These are phyloP conservation scores for Sphinx pinastri DNA, from an alignment of 2,888 invertebrate species.

Conservation along the genomic window DNA sequence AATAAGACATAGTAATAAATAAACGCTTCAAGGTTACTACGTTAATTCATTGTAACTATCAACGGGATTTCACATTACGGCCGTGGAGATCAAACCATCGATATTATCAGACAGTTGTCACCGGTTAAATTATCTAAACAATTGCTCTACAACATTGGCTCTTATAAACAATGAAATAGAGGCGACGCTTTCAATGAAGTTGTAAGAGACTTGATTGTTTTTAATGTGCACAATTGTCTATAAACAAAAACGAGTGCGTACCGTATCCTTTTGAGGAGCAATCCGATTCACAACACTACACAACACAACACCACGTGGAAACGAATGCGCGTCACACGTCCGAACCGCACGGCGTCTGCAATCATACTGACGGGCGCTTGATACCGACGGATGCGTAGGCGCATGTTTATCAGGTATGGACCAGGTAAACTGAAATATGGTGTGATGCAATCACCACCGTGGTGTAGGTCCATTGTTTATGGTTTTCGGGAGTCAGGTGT, in stretches of 20 bases:
- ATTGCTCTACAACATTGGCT: slow-evolving; percentile 36
- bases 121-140: slow-evolving; percentile 42
- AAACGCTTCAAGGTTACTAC: slow-evolving; percentile 14
- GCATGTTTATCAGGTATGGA: slow-evolving; percentile 58
- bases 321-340: slow-evolving; percentile 47
- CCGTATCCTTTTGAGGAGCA: slow-evolving; percentile 47
- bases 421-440: slow-evolving; percentile 72
- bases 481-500: slow-evolving; percentile 1
- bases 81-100: slow-evolving; percentile 13
- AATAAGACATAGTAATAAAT: not conserved
- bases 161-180: slow-evolving; percentile 33
- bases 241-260: slow-evolving; percentile 15
- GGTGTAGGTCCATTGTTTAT: slow-evolving; percentile 23
- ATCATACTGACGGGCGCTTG: slow-evolving; percentile 37
- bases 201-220: slow-evolving; percentile 36
- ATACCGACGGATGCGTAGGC: slow-evolving; percentile 49
- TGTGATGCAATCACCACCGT: slow-evolving; percentile 56
- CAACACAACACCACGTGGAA: slow-evolving; percentile 69
- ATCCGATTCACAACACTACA: slow-evolving; percentile 62
- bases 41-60: slow-evolving; percentile 15
- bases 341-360: slow-evolving; percentile 53
- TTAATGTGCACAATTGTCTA: slow-evolving; percentile 21
- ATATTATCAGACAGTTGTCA: slow-evolving; percentile 32
- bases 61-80: slow-evolving; percentile 20
- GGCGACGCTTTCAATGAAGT: not conserved